A percentile compares a stretch with the other conserved stretches of the same genome.
Conservation (phyloP, 2,797 vertebrate genomes). For the Phataginus tricuspis region DNA sequence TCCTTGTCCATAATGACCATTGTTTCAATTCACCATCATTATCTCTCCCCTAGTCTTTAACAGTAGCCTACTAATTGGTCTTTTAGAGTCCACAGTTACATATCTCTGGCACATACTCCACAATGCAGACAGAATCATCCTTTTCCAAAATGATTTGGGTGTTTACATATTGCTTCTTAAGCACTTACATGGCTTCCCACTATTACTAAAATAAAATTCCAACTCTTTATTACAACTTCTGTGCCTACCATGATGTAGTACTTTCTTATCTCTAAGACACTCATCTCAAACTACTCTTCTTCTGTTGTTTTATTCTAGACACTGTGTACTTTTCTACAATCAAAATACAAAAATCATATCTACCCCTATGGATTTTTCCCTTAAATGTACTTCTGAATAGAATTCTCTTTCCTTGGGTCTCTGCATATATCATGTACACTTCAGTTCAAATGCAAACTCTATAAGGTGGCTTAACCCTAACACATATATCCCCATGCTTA, state of each 20-base stretch:
- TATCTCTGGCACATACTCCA: background rate
- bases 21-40: background rate
- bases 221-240: background rate
- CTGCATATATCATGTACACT: background rate
- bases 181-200: background rate
- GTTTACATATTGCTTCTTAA: background rate
- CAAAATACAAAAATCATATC: background rate
- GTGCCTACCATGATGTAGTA: background rate
- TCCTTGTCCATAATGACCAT: background rate
- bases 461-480: background rate
- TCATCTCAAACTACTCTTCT: background rate
- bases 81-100: background rate
- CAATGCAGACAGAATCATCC: background rate
- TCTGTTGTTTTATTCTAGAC: background rate
- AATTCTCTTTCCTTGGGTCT: background rate
- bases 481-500: background rate
- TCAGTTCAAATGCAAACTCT: background rate
- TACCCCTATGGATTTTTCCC: background rate
- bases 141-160: background rate
- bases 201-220: background rate
- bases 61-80: background rate
- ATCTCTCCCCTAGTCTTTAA: background rate
- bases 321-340: background rate
- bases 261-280: background rate
- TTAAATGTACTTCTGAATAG: background rate